phyloP scores from a whole-genome alignment of 2,113 vertebrate genomes.

The Lethenteron camtschaticum region DNA sequence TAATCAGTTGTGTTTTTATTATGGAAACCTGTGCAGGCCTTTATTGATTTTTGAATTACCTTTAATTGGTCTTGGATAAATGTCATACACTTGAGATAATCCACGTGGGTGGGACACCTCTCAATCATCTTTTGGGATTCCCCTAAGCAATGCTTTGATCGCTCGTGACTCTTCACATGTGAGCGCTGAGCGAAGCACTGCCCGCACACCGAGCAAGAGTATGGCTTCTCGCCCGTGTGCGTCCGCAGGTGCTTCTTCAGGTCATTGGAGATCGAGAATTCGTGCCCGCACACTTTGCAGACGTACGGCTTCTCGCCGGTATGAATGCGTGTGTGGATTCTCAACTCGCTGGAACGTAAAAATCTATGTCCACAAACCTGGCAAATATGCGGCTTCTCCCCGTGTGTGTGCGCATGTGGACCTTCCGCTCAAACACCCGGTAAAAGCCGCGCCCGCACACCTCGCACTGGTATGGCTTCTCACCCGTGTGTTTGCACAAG shows the following conservation, averaged over 20 bases:
- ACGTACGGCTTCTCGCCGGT: neutral
- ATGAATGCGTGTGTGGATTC: neutral
- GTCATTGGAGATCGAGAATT: neutral
- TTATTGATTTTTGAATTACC: too few relatives aligned
- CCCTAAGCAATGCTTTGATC: too few relatives aligned
- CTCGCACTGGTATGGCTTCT: neutral
- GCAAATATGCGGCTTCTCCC: slow-evolving; percentile 93
- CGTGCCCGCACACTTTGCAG: neutral
- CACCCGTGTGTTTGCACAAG: neutral
- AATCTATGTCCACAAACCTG: slow-evolving; percentile 45
- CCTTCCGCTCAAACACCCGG: slow-evolving; percentile 98
- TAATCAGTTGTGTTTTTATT: too few relatives aligned
- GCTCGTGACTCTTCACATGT: too few relatives aligned
- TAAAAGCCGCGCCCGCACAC: neutral
- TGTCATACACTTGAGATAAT: too few relatives aligned
- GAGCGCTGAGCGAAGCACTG: neutral
- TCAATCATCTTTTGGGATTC: too few relatives aligned
- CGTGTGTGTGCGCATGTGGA: slow-evolving; percentile 93
- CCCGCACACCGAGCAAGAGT: slow-evolving; percentile 4
- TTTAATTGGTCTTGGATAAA: too few relatives aligned
- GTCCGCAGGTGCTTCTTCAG: slow-evolving; percentile 1
- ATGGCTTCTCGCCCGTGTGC: neutral
- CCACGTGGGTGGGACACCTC: too few relatives aligned
- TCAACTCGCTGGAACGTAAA: too few relatives aligned
- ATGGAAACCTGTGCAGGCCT: too few relatives aligned